These are phyloP conservation scores for Anabas testudineus DNA, from an alignment of 2,797 vertebrate species.

Conservation along the genomic window DNA sequence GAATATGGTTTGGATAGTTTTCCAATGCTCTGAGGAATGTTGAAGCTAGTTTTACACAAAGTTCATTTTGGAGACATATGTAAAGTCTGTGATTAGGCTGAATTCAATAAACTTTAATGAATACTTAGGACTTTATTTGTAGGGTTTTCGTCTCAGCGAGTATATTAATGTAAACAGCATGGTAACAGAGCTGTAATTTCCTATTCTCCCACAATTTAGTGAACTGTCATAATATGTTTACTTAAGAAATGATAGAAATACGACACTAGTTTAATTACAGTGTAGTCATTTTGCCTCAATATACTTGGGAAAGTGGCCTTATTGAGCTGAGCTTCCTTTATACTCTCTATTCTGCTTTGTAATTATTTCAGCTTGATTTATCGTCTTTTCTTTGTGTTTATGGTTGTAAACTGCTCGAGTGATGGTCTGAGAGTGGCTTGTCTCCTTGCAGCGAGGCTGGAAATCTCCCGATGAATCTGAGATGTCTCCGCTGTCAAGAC, in stretches of 20 bases:
- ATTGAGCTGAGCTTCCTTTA: slow-evolving; percentile 78
- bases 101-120: slow-evolving; percentile 83
- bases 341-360: slow-evolving; percentile 80
- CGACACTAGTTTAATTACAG: slow-evolving; percentile 85
- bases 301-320: slow-evolving; percentile 82
- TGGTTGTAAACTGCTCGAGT: slow-evolving; percentile 80
- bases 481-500: slow-evolving; percentile 85
- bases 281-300: slow-evolving; percentile 79
- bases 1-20: slow-evolving; percentile 73
- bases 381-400: slow-evolving; percentile 84
- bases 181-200: slow-evolving; percentile 84
- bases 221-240: slow-evolving; percentile 85
- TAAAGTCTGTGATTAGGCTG: slow-evolving; percentile 75
- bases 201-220: slow-evolving; percentile 82
- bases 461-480: slow-evolving; percentile 85
- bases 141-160: slow-evolving; percentile 69
- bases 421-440: slow-evolving; percentile 80
- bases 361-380: slow-evolving; percentile 86
- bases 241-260: slow-evolving; percentile 85
- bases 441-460: slow-evolving; percentile 79
- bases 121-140: slow-evolving; percentile 76
- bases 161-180: slow-evolving; percentile 77
- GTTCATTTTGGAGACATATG: slow-evolving; percentile 75
- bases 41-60: slow-evolving; percentile 69
- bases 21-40: slow-evolving; percentile 64